Conservation (phyloP, 2,888 invertebrate genomes). For the Platycheirus albimanus region DNA sequence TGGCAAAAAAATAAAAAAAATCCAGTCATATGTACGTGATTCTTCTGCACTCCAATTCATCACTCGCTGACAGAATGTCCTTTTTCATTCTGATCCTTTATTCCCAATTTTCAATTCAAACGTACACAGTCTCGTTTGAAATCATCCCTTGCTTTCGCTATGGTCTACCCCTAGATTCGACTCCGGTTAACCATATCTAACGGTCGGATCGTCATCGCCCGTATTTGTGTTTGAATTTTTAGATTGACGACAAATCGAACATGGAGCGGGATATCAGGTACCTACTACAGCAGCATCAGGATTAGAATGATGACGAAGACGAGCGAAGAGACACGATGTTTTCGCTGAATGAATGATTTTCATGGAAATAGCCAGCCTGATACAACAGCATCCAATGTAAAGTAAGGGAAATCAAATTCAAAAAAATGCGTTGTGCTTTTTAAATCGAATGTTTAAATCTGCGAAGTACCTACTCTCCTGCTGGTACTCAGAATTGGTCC, state of each 20-base stretch:
- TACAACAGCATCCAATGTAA: background rate
- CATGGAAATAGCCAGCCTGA: slow-evolving; percentile 16
- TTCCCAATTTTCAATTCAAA: slow-evolving; percentile 53
- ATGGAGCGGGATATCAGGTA: background rate
- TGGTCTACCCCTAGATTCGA: background rate
- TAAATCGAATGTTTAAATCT: slow-evolving; percentile 51
- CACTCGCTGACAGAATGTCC: slow-evolving; percentile 69
- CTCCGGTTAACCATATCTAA: slow-evolving; percentile 55
- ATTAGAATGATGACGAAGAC: background rate
- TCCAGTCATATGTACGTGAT: slow-evolving; percentile 44
- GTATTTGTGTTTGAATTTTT: slow-evolving; percentile 56
- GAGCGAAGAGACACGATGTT: background rate
- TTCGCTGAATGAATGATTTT: slow-evolving; percentile 35
- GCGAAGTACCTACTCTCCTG: slow-evolving; percentile 7
- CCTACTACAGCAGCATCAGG: too few relatives aligned
- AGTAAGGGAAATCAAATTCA: slow-evolving; percentile 39
- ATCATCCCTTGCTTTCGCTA: slow-evolving; percentile 11
- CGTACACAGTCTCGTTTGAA: slow-evolving; percentile 25
- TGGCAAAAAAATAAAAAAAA: slow-evolving; percentile 19
- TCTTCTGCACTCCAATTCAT: slow-evolving; percentile 56
- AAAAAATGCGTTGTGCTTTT: slow-evolving; percentile 52
- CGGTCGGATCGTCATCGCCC: slow-evolving; percentile 7
- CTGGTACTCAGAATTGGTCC: too few relatives aligned
- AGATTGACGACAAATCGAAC: slow-evolving; percentile 44
- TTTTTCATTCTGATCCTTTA: slow-evolving; percentile 58